Conservation (phyloP, 2,888 invertebrate species). For the Tachina fera region DNA sequence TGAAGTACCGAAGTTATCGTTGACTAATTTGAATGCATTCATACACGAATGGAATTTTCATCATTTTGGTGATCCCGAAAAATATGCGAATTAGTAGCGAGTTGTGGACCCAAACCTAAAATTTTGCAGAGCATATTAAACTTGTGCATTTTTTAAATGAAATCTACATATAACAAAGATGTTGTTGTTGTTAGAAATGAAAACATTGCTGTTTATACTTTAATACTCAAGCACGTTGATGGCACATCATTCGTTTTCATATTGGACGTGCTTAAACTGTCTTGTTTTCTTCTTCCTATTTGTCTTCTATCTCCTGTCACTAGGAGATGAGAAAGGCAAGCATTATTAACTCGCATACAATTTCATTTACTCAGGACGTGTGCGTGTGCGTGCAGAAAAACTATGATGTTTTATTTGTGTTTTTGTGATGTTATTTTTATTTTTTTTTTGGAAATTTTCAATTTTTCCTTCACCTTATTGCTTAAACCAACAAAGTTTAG, state of each 20-base stretch:
- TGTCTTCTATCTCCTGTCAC: not conserved
- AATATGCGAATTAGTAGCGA: constrained; percentile 20
- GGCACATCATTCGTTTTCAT: constrained; percentile 71
- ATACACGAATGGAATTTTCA: not conserved
- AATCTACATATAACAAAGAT: constrained; percentile 11
- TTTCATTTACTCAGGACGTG: constrained; percentile 2
- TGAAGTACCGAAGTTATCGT: not conserved
- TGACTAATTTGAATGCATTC: constrained; percentile 17
- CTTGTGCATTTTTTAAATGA: constrained; percentile 17
- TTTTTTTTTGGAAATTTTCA: constrained; percentile 29
- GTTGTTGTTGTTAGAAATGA: constrained; percentile 25
- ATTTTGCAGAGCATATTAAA: not conserved
- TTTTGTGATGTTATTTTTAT: not conserved
- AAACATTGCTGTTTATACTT: constrained; percentile 46
- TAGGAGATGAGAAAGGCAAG: not conserved
- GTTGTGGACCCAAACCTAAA: not conserved
- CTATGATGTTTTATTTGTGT: constrained; percentile 35
- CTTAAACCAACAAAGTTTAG: constrained; percentile 37
- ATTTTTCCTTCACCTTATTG: constrained; percentile 15
- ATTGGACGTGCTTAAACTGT: constrained; percentile 63
- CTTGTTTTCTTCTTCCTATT: not conserved
- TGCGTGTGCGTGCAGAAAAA: not conserved
- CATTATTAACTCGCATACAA: constrained; percentile 27
- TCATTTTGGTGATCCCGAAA: constrained; percentile 35
- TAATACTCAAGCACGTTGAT: constrained; percentile 59